phyloP scores from a whole-genome alignment of 1,140 invertebrate genomes.

The Drosophila santomea region DNA sequence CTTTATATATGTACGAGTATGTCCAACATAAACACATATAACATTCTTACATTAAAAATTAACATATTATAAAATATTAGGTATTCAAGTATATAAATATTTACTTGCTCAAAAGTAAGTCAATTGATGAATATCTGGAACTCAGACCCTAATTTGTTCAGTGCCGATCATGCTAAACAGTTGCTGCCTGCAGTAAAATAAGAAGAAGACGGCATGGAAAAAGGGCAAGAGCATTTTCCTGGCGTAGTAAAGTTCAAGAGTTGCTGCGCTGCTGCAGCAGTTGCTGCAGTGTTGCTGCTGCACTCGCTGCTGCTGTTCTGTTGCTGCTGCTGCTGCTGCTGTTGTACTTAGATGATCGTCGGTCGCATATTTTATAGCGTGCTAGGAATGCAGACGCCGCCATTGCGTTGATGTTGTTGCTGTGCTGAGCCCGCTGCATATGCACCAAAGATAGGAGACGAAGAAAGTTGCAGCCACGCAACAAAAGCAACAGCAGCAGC shows the following conservation, averaged over 20 bases:
- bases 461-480: constrained; percentile 76
- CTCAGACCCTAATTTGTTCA: constrained; percentile 7
- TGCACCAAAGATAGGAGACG: constrained; percentile 74
- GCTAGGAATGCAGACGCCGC: constrained; percentile 74
- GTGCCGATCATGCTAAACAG: constrained; percentile 70
- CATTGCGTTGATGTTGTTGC: constrained; percentile 58
- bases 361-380: constrained; percentile 77
- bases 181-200: constrained; percentile 47
- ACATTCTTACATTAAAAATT: too few species aligned
- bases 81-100: too few species aligned
- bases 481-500: constrained; percentile 28
- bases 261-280: constrained; percentile 44
- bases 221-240: constrained; percentile 77
- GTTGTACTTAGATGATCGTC: constrained; percentile 63
- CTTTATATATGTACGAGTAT: too few species aligned
- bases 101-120: too few species aligned
- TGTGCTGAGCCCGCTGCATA: constrained; percentile 63
- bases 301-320: constrained; percentile 6
- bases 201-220: constrained; percentile 41
- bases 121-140: too few species aligned
- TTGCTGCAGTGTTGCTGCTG: constrained; percentile 35
- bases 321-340: constrained; percentile 24
- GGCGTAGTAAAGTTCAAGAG: constrained; percentile 78
- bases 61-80: too few species aligned
- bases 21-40: too few species aligned